These are phyloP conservation scores for Trachythela sp. DNA, from an alignment of 64 coral and sea anemone genomes.

Conservation along the genomic window DNA sequence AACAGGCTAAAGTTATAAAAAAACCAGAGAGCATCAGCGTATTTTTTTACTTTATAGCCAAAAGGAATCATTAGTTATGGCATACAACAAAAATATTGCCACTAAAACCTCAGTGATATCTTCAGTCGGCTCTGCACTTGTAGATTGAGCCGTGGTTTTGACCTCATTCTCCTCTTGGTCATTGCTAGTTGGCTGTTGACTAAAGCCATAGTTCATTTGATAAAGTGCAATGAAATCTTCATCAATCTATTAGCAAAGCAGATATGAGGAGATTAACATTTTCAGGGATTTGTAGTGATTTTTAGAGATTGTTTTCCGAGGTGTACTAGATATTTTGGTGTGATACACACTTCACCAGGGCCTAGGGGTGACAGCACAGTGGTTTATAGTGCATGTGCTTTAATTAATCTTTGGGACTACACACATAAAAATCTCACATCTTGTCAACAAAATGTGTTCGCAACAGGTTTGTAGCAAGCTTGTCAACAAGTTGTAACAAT, in stretches of 20 bases:
- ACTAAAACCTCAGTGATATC: not conserved
- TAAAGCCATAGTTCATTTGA: slow-evolving; percentile 96
- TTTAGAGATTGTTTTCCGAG: no score
- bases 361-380: no score
- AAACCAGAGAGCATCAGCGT: not conserved
- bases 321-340: no score
- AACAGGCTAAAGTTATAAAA: not conserved
- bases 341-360: no score
- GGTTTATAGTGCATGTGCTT: no score
- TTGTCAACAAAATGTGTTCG: no score
- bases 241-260: slow-evolving; percentile 66
- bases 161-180: slow-evolving; percentile 12
- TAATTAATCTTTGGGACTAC: no score
- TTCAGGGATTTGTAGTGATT: no score
- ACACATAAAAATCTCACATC: no score
- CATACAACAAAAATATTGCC: not conserved
- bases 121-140: not conserved
- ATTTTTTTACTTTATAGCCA: not conserved
- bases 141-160: not conserved
- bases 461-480: no score
- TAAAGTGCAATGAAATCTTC: slow-evolving; percentile 92
- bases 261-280: no score
- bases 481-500: no score
- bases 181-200: not conserved
- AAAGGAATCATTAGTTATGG: not conserved